phyloP scores from a whole-genome alignment of 2,797 vertebrate genomes.

The Paramormyrops hopkinsi region DNA sequence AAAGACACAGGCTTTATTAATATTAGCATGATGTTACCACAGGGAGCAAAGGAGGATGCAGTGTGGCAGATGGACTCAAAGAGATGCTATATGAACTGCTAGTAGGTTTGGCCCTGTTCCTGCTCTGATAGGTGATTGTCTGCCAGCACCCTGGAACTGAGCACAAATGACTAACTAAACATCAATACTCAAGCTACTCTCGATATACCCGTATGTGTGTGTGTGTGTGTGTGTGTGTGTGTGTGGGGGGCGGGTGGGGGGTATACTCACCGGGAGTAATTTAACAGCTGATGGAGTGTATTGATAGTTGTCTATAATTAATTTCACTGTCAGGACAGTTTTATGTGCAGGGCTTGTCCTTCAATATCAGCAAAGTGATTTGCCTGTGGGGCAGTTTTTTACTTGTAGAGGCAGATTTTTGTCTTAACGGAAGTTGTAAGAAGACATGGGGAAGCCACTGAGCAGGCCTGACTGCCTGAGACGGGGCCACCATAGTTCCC shows the following conservation, averaged over 20 bases:
- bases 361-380: background rate
- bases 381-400: background rate
- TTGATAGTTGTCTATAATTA: background rate
- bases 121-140: background rate
- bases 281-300: background rate
- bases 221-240: background rate
- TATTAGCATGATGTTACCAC: background rate
- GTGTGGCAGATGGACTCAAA: background rate
- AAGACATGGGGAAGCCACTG: constrained; percentile 89
- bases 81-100: background rate
- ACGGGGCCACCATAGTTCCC: constrained; percentile 69
- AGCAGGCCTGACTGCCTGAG: constrained; percentile 94
- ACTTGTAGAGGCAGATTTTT: background rate
- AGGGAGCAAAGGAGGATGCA: background rate
- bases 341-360: background rate
- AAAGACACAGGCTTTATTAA: background rate
- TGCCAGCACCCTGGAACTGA: background rate
- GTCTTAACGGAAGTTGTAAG: background rate
- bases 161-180: background rate
- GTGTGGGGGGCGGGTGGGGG: background rate
- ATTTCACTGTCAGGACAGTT: background rate
- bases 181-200: background rate
- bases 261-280: background rate
- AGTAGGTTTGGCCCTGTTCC: background rate
- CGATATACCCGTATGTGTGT: background rate